Conservation (phyloP, 1,140 invertebrate genomes). For the Araneus ventricosus region DNA sequence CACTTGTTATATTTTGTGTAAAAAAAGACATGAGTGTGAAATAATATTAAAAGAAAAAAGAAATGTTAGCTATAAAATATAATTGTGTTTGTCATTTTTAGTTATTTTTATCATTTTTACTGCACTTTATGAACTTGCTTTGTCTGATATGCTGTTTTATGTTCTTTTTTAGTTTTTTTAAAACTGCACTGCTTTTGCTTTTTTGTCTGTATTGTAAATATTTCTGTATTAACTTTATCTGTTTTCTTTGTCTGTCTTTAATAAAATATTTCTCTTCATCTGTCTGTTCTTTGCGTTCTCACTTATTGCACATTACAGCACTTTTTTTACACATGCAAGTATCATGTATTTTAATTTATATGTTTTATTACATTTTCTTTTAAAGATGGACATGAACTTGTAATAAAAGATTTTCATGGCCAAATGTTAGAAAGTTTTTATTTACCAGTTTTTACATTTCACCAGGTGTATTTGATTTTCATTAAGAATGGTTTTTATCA, state of each 20-base stretch:
- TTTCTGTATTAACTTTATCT: slow-evolving; percentile 64
- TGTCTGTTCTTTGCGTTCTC: slow-evolving; percentile 67
- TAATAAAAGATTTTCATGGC: slow-evolving; percentile 60
- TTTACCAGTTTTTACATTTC: neutral
- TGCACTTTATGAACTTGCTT: slow-evolving; percentile 42
- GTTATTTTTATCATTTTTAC: slow-evolving; percentile 1
- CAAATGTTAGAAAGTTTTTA: slow-evolving; percentile 47
- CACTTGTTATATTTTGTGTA: neutral
- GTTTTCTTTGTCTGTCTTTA: slow-evolving; percentile 50
- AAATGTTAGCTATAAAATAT: too few relatives aligned
- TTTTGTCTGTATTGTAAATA: slow-evolving; percentile 38
- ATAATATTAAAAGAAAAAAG: too few relatives aligned
- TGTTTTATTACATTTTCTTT: slow-evolving; percentile 10
- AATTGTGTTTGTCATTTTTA: slow-evolving; percentile 13
- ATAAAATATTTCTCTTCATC: slow-evolving; percentile 65
- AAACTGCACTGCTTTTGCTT: slow-evolving; percentile 63
- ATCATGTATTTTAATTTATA: slow-evolving; percentile 32
- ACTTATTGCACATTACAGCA: slow-evolving; percentile 62
- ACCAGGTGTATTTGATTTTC: neutral
- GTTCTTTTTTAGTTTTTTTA: slow-evolving; percentile 26
- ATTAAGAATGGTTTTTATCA: neutral
- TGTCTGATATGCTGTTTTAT: slow-evolving; percentile 29
- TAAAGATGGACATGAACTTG: slow-evolving; percentile 52
- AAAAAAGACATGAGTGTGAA: neutral
- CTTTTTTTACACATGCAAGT: slow-evolving; percentile 37